Evolutionary conservation across 2,888 invertebrate species (phyloP).

Genomic region (Agriotes lineatus): DNA sequence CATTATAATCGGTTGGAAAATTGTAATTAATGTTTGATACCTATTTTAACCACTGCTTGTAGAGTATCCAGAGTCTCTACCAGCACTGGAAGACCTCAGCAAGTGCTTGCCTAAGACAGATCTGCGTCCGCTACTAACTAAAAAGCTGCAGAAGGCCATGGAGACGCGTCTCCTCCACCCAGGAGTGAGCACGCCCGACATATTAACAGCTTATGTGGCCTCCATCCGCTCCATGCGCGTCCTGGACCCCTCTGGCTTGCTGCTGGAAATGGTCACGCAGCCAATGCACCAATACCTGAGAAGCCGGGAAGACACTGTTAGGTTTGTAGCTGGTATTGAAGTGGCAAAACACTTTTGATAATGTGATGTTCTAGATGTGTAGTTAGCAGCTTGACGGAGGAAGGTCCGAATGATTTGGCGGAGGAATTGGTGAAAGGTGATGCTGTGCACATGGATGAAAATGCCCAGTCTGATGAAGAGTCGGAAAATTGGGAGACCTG

Average conservation of each 20-base stretch:
- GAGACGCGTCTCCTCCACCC: slow-evolving; percentile 91
- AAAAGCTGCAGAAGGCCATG: slow-evolving; percentile 83
- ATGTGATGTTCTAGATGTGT: no score
- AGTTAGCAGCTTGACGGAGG: slow-evolving; percentile 93
- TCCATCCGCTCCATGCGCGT: slow-evolving; percentile 93
- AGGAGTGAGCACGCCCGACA: slow-evolving; percentile 95
- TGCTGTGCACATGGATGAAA: slow-evolving; percentile 76
- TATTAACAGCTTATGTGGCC: slow-evolving; percentile 95
- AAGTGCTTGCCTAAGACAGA: slow-evolving; percentile 89
- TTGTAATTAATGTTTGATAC: no score
- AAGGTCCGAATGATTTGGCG: slow-evolving; percentile 90
- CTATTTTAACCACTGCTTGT: slow-evolving; percentile 4
- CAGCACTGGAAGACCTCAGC: slow-evolving; percentile 91
- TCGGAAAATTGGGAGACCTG: slow-evolving; percentile 89
- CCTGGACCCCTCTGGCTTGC: slow-evolving; percentile 92
- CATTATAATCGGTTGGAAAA: slow-evolving; percentile 89
- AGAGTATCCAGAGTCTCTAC: slow-evolving; percentile 96
- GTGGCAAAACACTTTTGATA: no score
- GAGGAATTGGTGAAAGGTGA: slow-evolving; percentile 91
- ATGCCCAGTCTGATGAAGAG: slow-evolving; percentile 75
- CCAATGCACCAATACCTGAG: slow-evolving; percentile 90
- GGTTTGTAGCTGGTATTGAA: no score
- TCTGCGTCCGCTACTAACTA: slow-evolving; percentile 81
- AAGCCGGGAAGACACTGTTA: slow-evolving; percentile 93
- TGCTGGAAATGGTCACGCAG: slow-evolving; percentile 94